phyloP scores from a whole-genome alignment of 2,113 vertebrate genomes.

The Gnathonemus echidnorhynchus region DNA sequence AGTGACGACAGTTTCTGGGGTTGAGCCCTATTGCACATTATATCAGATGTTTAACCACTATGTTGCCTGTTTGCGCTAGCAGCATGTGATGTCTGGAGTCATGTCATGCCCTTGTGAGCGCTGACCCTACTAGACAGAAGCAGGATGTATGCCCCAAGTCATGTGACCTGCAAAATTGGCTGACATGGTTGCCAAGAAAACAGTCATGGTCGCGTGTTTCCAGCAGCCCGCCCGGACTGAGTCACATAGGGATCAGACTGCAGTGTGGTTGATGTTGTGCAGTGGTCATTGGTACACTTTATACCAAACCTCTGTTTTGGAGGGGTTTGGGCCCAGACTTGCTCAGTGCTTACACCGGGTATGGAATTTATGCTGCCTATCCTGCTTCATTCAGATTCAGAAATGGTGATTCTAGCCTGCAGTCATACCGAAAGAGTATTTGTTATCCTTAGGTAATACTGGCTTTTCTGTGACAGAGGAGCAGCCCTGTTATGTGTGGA shows the following conservation, averaged over 20 bases:
- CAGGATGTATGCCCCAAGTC: not conserved
- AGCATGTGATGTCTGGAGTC: constrained; percentile 3
- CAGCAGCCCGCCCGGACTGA: not conserved
- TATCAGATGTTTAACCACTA: not conserved
- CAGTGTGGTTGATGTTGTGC: not conserved
- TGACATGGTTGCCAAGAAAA: not conserved
- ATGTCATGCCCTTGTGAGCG: not conserved
- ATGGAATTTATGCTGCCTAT: not conserved
- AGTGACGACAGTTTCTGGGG: not conserved
- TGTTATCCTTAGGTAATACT: not conserved
- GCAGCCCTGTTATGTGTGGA: not conserved
- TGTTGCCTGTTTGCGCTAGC: not conserved
- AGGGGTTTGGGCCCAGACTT: not conserved
- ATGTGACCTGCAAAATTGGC: not conserved
- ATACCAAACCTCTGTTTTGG: not conserved
- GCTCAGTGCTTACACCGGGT: not conserved
- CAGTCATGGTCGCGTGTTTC: not conserved
- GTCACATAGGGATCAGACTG: not conserved
- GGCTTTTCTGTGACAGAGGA: not conserved
- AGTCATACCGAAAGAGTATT: not conserved
- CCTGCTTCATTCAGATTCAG: not conserved
- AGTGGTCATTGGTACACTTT: not conserved
- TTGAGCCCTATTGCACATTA: not conserved
- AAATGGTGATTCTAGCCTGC: not conserved
- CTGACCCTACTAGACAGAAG: not conserved